Evolutionary conservation across 2,113 vertebrate species (phyloP), one percentile per base, ranked within the genome.

Genomic region (Chionodraco myersi): DNA sequence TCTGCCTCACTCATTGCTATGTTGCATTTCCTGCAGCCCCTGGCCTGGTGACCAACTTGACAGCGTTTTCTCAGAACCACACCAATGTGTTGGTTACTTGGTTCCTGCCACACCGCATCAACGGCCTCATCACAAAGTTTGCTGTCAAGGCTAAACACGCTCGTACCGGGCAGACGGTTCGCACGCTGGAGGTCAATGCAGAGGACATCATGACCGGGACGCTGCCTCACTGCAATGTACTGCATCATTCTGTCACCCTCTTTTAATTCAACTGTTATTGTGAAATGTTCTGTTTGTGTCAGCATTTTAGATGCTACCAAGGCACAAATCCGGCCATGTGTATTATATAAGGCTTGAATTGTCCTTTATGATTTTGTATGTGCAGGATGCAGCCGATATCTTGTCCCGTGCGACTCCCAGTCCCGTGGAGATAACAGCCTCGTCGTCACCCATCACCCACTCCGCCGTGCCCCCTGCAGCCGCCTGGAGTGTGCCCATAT

Each of bases 91-190:
- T 96, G 87, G 91, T 99, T 23, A 97, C 95, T 57, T 99, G 98
- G 98, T 98, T 95, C 92, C 95, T 99, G 83, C 98, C 98, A 11
- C 91, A 88, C 36, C 97, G 96, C 89, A 98, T 97, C 86, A 98
- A 99, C 79, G 98, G 98, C 53, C 98, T 97, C 90, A 99, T 99
- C 90, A 98, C 95, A 51, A 96, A 96, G 91, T 99, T 99, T 91
- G 96, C 96, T 57, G 96, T 99, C 60, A 98, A 97, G 86, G 96
- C 96, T 57, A 99, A 97, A 82, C 95, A 97, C n/a, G 96, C 96
- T 82, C 96, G 97, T 84, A 98, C 95, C 12, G 95, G 96, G 12
- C 92, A 96, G 90, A 91, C 95, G 2, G 96, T 97, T 67, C 97
- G 95, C 59, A 95, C 87, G 51, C 96, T 97, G 80, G 95, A 96